Evolutionary conservation across 2,797 vertebrate species (phyloP).

Genomic region (Peromyscus melanophrys): DNA sequence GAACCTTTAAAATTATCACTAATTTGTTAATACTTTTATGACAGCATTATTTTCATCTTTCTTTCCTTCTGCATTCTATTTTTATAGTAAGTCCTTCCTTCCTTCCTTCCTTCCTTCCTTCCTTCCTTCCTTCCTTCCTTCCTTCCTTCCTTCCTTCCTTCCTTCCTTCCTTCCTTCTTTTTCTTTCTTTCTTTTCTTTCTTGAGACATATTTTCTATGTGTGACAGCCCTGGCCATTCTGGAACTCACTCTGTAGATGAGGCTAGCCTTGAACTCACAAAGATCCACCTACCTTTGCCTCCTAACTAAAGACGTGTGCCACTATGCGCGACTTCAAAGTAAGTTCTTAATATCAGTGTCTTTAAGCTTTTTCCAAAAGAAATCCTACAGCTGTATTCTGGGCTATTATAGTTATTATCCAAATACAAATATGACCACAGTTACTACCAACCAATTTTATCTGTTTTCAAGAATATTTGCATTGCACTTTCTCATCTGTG

Average conservation of each 20-base stretch:
- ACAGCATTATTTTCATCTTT: slow-evolving; percentile 2
- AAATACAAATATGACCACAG: neutral
- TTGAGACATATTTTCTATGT: neutral
- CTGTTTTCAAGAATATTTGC: slow-evolving; percentile 12
- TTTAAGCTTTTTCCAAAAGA: slow-evolving; percentile 55
- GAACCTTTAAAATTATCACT: slow-evolving; percentile 22
- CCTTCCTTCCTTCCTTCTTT: neutral
- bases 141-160: neutral
- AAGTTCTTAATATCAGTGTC: slow-evolving; percentile 49
- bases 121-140: too few species aligned
- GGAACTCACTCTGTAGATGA: neutral
- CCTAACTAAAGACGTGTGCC: neutral
- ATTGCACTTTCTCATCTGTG: neutral
- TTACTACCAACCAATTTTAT: slow-evolving; percentile 39
- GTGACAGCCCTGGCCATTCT: neutral
- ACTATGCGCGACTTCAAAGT: neutral
- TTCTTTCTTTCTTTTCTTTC: neutral
- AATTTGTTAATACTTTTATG: slow-evolving; percentile 34
- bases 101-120: neutral
- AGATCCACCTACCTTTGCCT: neutral
- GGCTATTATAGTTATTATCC: neutral
- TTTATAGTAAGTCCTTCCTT: neutral
- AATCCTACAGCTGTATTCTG: neutral
- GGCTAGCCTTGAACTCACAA: neutral
- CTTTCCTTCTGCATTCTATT: neutral